Conservation (phyloP, 2,797 vertebrate species). For the Sebastes cheni region DNA sequence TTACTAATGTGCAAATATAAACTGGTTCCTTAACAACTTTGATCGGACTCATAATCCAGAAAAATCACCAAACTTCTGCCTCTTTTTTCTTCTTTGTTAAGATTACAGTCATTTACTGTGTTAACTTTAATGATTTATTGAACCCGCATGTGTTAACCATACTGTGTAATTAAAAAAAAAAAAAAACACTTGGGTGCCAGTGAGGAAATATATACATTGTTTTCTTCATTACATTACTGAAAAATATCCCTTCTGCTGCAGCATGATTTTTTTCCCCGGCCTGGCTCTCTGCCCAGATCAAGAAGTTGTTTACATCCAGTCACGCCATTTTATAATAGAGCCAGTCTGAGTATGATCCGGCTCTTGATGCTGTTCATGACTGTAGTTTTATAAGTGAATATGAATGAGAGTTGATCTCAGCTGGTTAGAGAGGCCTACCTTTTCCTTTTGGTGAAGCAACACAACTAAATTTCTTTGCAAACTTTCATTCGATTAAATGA, state of each 20-base stretch:
- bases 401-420: neutral
- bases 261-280: neutral
- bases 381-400: conserved; percentile 1
- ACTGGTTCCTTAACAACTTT: neutral
- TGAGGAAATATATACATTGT: neutral
- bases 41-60: neutral
- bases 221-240: conserved; percentile 18
- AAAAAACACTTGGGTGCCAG: neutral
- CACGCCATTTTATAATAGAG: conserved; percentile 19
- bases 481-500: neutral
- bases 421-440: neutral
- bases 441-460: neutral
- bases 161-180: neutral
- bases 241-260: neutral
- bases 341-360: neutral
- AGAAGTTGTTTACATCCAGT: conserved; percentile 35
- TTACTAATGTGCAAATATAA: neutral
- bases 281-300: conserved; percentile 42
- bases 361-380: neutral
- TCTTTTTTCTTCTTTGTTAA: neutral
- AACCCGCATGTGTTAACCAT: neutral
- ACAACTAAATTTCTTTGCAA: neutral
- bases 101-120: neutral
- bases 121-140: neutral
- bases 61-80: neutral